Evolutionary conservation across 2,888 invertebrate species (phyloP).

Genomic region (Teleiodes luculella): DNA sequence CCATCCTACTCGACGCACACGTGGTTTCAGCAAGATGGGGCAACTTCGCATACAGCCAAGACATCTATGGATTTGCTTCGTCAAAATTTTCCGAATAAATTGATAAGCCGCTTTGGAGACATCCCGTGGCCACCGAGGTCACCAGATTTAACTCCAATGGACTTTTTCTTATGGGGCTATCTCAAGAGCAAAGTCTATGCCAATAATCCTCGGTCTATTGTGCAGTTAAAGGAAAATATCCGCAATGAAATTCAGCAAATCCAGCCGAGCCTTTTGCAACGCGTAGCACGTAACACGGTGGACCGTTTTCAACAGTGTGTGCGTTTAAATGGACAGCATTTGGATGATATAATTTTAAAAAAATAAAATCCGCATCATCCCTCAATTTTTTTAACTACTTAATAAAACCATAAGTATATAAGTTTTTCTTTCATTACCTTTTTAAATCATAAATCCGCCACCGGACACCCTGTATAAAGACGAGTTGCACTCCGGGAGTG

Average conservation of each 20-base stretch:
- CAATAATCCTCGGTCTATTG: conserved; percentile 19
- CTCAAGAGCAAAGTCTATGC: conserved; percentile 13
- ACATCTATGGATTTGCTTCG: conserved; percentile 13
- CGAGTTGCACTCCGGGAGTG: no score
- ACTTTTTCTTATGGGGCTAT: no score
- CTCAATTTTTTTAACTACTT: no score
- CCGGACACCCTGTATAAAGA: no score
- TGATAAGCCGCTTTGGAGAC: no score
- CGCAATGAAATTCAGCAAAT: conserved; percentile 24
- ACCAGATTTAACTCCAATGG: conserved; percentile 16
- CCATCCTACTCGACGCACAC: conserved; percentile 12
- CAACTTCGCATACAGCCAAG: conserved; percentile 21
- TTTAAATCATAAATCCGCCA: no score
- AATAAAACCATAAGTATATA: no score
- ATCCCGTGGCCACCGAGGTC: conserved; percentile 18
- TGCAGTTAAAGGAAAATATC: conserved; percentile 27
- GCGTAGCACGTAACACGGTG: conserved; percentile 20
- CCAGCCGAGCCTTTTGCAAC: conserved; percentile 25
- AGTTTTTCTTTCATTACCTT: no score
- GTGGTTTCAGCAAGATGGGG: conserved; percentile 21
- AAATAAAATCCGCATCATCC: no score
- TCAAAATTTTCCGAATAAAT: conserved; percentile 18
- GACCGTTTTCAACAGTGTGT: no score
- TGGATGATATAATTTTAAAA: no score
- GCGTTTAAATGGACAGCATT: no score